phyloP scores from a whole-genome alignment of 2,888 invertebrate genomes.

The Pristionchus japonicus region DNA sequence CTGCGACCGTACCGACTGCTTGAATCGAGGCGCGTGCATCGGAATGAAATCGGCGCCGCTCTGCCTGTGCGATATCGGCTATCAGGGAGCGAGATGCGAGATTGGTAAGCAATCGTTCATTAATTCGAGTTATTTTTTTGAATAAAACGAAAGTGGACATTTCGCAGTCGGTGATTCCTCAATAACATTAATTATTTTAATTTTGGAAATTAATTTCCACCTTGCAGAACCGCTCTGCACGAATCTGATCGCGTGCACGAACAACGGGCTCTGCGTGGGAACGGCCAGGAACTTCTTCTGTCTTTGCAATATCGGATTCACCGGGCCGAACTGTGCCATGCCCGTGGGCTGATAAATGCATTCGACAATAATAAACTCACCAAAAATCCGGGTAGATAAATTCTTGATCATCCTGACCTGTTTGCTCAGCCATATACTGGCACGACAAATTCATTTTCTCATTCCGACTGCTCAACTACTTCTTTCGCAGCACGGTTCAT shows the following conservation, averaged over 20 bases:
- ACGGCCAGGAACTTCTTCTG: slow-evolving; percentile 60
- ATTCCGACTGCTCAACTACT: no score
- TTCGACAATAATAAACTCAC: no score
- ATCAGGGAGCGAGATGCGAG: not conserved
- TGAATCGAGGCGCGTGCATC: not conserved
- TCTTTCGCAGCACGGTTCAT: no score
- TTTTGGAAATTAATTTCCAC: no score
- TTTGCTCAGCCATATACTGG: no score
- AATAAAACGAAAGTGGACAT: no score
- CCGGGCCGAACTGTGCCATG: slow-evolving; percentile 85
- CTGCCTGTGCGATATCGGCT: not conserved
- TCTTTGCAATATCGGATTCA: slow-evolving; percentile 90
- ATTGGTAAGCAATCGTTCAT: not conserved
- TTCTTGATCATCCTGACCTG: no score
- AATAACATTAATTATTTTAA: no score
- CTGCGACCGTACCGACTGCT: slow-evolving; percentile 11
- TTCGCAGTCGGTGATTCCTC: no score
- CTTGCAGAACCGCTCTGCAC: slow-evolving; percentile 64
- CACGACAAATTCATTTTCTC: no score
- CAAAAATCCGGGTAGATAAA: no score
- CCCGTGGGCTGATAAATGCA: not conserved
- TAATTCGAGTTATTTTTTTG: no score
- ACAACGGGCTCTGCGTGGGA: slow-evolving; percentile 64
- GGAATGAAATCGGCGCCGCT: not conserved
- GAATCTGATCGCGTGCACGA: slow-evolving; percentile 61